Evolutionary conservation across 2,113 vertebrate genomes (phyloP).

Genomic region (Stigmatopora nigra): DNA sequence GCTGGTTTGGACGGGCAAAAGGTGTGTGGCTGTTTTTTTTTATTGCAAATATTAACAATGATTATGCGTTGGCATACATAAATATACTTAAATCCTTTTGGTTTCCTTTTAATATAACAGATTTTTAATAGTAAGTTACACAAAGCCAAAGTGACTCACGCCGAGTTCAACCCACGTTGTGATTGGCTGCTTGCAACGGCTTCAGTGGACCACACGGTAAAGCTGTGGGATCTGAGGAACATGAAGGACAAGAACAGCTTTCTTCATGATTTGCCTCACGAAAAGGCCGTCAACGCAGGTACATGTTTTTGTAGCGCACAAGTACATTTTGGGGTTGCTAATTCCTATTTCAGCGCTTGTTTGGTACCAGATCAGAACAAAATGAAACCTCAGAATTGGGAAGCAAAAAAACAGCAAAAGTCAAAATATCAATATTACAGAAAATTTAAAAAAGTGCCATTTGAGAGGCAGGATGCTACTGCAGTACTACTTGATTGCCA

Average conservation of each 20-base stretch:
- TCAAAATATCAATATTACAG: no score
- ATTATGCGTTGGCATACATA: no score
- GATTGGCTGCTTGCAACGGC: constrained; percentile 89
- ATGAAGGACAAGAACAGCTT: constrained; percentile 81
- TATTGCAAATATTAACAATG: background rate
- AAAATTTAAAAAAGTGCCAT: no score
- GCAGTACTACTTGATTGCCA: no score
- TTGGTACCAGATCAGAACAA: no score
- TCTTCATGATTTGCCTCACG: constrained; percentile 78
- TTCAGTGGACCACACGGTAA: constrained; percentile 87
- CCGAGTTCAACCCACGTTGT: constrained; percentile 83
- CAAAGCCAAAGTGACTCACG: constrained; percentile 85
- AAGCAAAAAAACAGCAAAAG: no score
- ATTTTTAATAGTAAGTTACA: constrained; percentile 84
- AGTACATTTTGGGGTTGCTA: no score
- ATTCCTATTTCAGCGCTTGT: no score
- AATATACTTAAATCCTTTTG: background rate
- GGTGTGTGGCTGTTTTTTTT: constrained; percentile 58
- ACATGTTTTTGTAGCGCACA: background rate
- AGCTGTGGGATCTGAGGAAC: constrained; percentile 92
- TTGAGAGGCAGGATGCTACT: no score
- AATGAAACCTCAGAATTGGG: no score
- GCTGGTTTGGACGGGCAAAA: constrained; percentile 78
- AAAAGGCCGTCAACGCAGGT: constrained; percentile 85
- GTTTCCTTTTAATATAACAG: constrained; percentile 50